Evolutionary conservation across 2,888 invertebrate genomes (phyloP).

Genomic region (Lampropteryx suffumata): DNA sequence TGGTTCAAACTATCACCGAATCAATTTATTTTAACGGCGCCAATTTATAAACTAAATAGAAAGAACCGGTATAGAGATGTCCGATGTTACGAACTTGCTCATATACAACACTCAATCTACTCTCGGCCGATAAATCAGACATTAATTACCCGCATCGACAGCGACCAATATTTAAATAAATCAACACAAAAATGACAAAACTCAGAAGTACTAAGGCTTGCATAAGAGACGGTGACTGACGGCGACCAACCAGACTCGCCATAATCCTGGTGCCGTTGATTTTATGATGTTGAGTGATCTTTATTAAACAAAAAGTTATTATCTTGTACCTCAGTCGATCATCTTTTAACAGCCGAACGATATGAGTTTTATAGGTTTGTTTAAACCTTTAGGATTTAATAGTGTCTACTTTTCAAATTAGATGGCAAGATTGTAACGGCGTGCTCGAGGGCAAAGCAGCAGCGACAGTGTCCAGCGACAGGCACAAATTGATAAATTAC

Average conservation of each 20-base stretch:
- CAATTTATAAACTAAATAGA: conserved; percentile 34
- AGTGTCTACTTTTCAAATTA: conserved; percentile 20
- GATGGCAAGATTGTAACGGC: conserved; percentile 24
- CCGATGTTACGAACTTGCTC: conserved; percentile 24
- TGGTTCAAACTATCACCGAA: conserved; percentile 34
- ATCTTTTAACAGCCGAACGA: conserved; percentile 26
- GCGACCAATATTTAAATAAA: conserved; percentile 30
- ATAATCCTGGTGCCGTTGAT: conserved; percentile 30
- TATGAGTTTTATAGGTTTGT: conserved; percentile 24
- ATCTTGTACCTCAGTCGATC: conserved; percentile 23
- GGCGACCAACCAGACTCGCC: conserved; percentile 24
- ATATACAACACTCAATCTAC: conserved; percentile 35
- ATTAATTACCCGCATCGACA: conserved; percentile 13
- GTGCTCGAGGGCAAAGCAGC: conserved; percentile 19
- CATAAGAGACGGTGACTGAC: background rate
- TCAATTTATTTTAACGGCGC: conserved; percentile 38
- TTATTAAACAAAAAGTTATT: conserved; percentile 30
- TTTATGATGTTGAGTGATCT: conserved; percentile 35
- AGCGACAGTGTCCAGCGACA: conserved; percentile 7
- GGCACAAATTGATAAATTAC: conserved; percentile 72
- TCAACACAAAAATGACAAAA: conserved; percentile 31
- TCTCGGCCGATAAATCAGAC: conserved; percentile 27
- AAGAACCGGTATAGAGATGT: conserved; percentile 42
- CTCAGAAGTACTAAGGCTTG: conserved; percentile 19
- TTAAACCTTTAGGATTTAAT: conserved; percentile 23